Base-by-base conservation (phyloP, 2,797 vertebrate genomes). In the Schizopygopsis malacanthus region DNA sequence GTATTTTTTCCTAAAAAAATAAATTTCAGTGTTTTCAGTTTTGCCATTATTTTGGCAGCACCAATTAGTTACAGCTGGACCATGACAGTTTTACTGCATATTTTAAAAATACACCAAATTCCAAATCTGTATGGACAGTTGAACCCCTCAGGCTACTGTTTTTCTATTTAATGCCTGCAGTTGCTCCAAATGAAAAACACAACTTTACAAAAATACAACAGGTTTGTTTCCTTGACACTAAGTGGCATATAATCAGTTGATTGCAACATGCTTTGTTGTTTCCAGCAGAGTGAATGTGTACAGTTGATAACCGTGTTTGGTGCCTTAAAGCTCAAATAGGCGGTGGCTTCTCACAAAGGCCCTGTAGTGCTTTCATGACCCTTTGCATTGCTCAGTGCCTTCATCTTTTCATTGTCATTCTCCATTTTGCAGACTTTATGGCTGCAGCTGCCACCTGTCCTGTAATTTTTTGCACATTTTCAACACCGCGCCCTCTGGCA, bases 361-460 rank as follows among this genome's bases (percentile, higher is more conserved):
- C 89, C 90, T 82, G 91, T 88, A 56, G 89, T 90, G 89, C 90
- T 93, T 94, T 94, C 92, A 91, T 89, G 93, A 89, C 89, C 91
- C 91, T 94, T 91, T 91, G 91, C 89, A 81, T 85, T 93, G 91
- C 91, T 93, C 93, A 94, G 88, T 94, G 93, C 93, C 91, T 94
- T 89, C 87, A 90, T 90, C 92, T 92, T 91, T 93, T 93, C 94
- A 94, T 94, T 95, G 95, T 94, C 94, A 93, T 92, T 92, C 88
- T 61, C 90, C 91, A 94, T 93, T 93, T 93, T 95, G 93, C 90
- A 91, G 90, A 86, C 89, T 87, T 95, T 95, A 96, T 93, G 90
- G 85, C 90, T 81, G 18, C 92, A 94, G 94, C 94, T 94, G 92
- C 93, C 94, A 94, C 94, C 94, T 95, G 93, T 93, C 91, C 89